Evolutionary conservation across 2,888 invertebrate genomes (phyloP).

Genomic region (Scelioninae gen. 1): DNA sequence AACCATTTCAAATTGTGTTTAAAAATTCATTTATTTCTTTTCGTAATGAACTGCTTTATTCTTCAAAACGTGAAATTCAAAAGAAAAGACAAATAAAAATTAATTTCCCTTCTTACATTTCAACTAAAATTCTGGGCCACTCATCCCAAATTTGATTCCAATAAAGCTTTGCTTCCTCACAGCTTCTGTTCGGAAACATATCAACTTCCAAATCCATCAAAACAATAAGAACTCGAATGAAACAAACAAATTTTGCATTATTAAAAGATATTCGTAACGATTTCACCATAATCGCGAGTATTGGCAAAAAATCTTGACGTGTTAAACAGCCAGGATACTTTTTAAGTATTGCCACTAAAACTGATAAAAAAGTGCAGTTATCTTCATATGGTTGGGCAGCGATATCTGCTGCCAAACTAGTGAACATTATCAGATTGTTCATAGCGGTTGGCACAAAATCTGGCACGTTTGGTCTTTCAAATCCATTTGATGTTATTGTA

Average conservation of each 20-base stretch:
- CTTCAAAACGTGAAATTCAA: no score
- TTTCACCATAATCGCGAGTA: conserved; percentile 24
- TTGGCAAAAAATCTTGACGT: conserved; percentile 43
- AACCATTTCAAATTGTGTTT: not conserved
- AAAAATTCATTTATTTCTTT: no score
- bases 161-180: conserved; percentile 25
- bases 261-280: conserved; percentile 8
- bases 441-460: conserved; percentile 50
- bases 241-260: conserved; percentile 14
- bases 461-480: conserved; percentile 9
- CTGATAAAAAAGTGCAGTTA: conserved; percentile 84
- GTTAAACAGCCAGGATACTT: conserved; percentile 81
- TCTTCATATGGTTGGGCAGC: conserved; percentile 75
- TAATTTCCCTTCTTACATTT: conserved; percentile 30
- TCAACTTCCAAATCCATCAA: conserved; percentile 53
- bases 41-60: no score
- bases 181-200: conserved; percentile 37
- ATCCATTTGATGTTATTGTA: conserved; percentile 57
- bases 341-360: conserved; percentile 81
- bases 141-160: conserved; percentile 66
- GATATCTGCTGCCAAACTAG: conserved; percentile 17
- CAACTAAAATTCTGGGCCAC: conserved; percentile 47
- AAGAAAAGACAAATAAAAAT: conserved; percentile 5
- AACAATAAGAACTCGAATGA: conserved; percentile 29
- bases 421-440: conserved; percentile 55